A percentile compares a stretch with the other conserved stretches of the same genome.
Evolutionary conservation across 2,113 vertebrate genomes (phyloP).

Genomic region (Thalassarche chlororhynchos): DNA sequence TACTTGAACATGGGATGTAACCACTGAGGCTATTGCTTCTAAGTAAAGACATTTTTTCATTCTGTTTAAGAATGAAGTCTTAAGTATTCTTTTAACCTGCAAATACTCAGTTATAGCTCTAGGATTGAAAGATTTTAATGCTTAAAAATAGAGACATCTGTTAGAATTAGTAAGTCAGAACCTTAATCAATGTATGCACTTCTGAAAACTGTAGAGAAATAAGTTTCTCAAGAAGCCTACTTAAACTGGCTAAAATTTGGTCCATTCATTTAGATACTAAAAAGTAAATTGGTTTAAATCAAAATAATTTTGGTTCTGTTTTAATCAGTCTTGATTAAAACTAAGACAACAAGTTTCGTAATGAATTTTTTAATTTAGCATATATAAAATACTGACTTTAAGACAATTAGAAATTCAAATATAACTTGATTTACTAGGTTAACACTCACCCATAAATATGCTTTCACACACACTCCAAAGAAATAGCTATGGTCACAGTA

Average conservation of each 20-base stretch:
- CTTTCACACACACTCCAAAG: neutral
- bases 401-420: neutral
- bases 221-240: neutral
- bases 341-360: neutral
- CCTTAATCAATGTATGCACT: neutral
- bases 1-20: neutral
- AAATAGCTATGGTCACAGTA: neutral
- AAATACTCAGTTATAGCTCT: neutral
- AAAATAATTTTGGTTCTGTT: neutral
- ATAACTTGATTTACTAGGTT: neutral
- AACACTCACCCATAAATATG: neutral
- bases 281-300: neutral
- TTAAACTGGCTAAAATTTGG: neutral
- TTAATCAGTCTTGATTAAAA: neutral
- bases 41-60: neutral
- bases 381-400: neutral
- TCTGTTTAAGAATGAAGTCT: neutral
- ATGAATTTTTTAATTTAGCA: neutral
- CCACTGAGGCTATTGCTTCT: neutral
- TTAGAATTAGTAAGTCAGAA: neutral
- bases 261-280: neutral
- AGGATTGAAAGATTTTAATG: neutral
- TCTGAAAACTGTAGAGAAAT: neutral
- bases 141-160: neutral
- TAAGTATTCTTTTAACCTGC: neutral